Base-by-base conservation (phyloP, 2,113 vertebrate genomes). In the Scomber scombrus region DNA sequence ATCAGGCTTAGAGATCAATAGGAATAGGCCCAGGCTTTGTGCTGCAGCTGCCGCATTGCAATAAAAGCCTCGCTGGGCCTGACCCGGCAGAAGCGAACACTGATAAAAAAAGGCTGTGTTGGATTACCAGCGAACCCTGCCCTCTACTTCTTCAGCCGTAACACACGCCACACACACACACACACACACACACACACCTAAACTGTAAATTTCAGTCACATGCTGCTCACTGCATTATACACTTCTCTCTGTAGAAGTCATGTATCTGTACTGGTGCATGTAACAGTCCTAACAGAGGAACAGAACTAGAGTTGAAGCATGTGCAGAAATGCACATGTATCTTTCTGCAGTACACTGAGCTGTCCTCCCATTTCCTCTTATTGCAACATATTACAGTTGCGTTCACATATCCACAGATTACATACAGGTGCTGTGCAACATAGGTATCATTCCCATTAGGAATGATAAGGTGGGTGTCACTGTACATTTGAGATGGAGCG, bases 1-100 rank as follows among this genome's bases (percentile, higher is more conserved):
- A 92, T 87, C 90, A 88, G 72, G 82, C 81, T 87, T 79, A 71
- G 72, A 52, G 40, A 90, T 93, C 90, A 89, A 93, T 92, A 90
- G 57, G 68, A 85, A 88, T 73, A 82, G 84, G 78, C 76, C 67
- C 26, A 18, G 50, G 60, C 85, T 87, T 87, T 86, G 82, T 85
- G 82, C 76, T 87, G 87, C 85, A 86, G 82, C 80, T 91, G 88
- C 90, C 76, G 85, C 90, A 92, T 75, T 81, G 92, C 82, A 88
- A 91, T 92, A 89, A 91, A 93, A 90, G 51, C 72, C 61, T 81
- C 0, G 12, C 43, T 69, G 43, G 57, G 49, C 68, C 71, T 85
- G 89, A 86, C 85, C 79, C 43, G 74, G 57, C 52, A 81, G 81
- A 89, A 82, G 67, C 75, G 50, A 84, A 75, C 58, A 64, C 71